phyloP scores from a whole-genome alignment of 2,113 vertebrate species.

The Nicator chloris region DNA sequence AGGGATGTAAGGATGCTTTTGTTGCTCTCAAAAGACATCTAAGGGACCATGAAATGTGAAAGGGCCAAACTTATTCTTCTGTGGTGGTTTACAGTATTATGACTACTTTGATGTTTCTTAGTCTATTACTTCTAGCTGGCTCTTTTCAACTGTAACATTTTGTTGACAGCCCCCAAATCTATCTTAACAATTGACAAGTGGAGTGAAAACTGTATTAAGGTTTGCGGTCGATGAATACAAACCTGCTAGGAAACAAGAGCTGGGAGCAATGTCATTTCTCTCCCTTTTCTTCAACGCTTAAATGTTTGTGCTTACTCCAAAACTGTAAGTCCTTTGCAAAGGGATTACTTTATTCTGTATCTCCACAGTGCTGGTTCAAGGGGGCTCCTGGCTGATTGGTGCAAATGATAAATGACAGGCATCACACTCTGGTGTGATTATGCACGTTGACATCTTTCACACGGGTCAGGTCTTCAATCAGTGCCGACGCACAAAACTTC shows the following conservation, averaged over 20 bases:
- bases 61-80: not conserved
- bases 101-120: not conserved
- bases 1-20: not conserved
- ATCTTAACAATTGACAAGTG: constrained; percentile 26
- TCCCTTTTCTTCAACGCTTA: not conserved
- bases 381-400: not conserved
- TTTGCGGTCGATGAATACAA: not conserved
- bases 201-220: constrained; percentile 38
- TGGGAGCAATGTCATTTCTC: not conserved
- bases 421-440: not conserved
- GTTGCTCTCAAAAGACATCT: not conserved
- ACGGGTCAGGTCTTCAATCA: not conserved
- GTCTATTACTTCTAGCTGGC: constrained; percentile 1
- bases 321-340: not conserved
- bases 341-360: not conserved
- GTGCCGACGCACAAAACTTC: not conserved
- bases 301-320: not conserved
- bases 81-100: not conserved
- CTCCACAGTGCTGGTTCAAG: rapidly evolving
- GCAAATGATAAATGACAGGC: not conserved
- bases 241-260: not conserved
- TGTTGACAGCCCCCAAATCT: constrained; percentile 35
- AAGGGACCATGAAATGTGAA: not conserved
- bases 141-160: constrained; percentile 11
- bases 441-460: not conserved